Evolutionary conservation across 1,140 invertebrate species (phyloP), one percentile per base, ranked within the genome.

Genomic region (Caerostris extrusa): DNA sequence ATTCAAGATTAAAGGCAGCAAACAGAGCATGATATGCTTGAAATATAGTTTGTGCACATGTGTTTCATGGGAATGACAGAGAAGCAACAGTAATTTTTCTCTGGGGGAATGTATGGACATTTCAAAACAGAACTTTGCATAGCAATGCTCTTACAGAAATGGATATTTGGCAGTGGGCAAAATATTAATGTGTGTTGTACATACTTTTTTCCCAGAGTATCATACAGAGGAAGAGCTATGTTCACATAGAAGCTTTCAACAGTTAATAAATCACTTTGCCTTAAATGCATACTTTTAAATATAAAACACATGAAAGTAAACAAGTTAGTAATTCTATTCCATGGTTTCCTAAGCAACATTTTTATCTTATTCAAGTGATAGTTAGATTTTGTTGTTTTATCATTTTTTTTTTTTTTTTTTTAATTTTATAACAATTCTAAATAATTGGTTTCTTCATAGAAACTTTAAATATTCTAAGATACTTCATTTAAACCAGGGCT

Each of bases 1-100:
- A 87, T 93, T 88, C 71, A 81, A 85, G 83, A 57, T 71, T 64
- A 93, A 93, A 93, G 92, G 92, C 92, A 93, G 87, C 92, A 93
- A 93, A 93, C 71, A 93, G 92, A 88, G 86, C 91, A 93, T 93
- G 92, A 93, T 93, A 93, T 93, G 92, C 92, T 88, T 93, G 67
- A 93, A 93, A 93, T 92, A 81, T 71, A 93, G 81, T 93, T 93
- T 93, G 92, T 93, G 92, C 92, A 91, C 14, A 83, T 83, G 71
- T 83, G 61, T 86, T 88, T 82, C 10, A 77, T 61, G 86, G 86
- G 86, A 93, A 93, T 93, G 69, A 82, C 55, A 91, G 83, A 85
- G 83, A 85, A 85, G 83, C 83, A 85, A 85, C 83, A 85, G 56
- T 85, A 58, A 67, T 85, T 85, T 50, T 7, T 86, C 83, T 60